Percentiles rank a stretch among this genome's conserved stretches.
phyloP scores from a whole-genome alignment of 2,888 invertebrate genomes.

The Sphecodes monilicornis region DNA sequence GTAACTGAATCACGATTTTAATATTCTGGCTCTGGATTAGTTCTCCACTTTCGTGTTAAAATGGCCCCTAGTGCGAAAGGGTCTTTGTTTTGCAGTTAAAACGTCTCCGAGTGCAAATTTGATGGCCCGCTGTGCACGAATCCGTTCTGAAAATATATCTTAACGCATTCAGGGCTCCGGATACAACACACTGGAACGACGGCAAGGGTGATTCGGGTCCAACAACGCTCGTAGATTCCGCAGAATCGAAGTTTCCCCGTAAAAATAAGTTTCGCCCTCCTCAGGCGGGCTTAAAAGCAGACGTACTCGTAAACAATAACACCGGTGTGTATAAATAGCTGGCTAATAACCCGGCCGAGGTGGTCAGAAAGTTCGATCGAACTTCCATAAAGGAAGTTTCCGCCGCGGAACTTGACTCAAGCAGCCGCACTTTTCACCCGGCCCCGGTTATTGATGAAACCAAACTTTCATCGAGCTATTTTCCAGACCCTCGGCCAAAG shows the following conservation, averaged over 20 bases:
- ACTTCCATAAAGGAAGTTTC: slow-evolving; percentile 67
- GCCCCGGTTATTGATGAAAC: slow-evolving; percentile 63
- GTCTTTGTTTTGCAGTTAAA: neutral
- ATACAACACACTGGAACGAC: neutral
- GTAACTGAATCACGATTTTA: slow-evolving; percentile 1
- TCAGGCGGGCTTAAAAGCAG: slow-evolving; percentile 17
- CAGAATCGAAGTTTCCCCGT: slow-evolving; percentile 22
- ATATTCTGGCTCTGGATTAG: neutral
- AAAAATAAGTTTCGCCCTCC: slow-evolving; percentile 32
- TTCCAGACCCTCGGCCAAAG: slow-evolving; percentile 23
- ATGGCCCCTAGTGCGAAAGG: no score
- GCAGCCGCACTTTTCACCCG: slow-evolving; percentile 30
- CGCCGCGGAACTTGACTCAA: slow-evolving; percentile 42
- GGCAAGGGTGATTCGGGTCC: neutral
- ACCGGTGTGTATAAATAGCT: slow-evolving; percentile 55
- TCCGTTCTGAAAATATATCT: neutral
- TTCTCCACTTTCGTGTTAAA: no score
- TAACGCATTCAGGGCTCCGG: neutral
- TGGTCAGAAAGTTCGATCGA: slow-evolving; percentile 59
- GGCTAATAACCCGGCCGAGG: slow-evolving; percentile 54
- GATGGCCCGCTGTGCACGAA: neutral
- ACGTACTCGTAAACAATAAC: slow-evolving; percentile 59
- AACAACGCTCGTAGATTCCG: slow-evolving; percentile 5
- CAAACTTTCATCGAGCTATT: slow-evolving; percentile 61
- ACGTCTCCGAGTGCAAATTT: neutral